Evolutionary conservation across 2,888 invertebrate species (phyloP), one percentile per base, ranked within the genome.

Genomic region (Oeneis ivallda): DNA sequence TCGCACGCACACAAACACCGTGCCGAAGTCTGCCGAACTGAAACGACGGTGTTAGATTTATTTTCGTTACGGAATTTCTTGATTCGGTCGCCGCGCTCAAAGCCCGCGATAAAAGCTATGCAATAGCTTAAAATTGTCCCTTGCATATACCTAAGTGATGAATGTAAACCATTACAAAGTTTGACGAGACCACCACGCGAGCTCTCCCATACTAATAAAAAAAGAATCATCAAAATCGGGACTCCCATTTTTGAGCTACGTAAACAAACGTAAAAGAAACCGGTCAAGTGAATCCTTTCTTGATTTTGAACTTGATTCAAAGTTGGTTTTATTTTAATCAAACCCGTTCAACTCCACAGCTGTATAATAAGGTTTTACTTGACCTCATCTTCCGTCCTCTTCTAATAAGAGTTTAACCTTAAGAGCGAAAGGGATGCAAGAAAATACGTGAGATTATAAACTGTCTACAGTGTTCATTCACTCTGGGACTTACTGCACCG

Each of bases 401-500:
- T 70, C 74, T 11, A 61, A 11, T 34, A 2, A 9, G 9, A 19
- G 5, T 13, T 45, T 39, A 61, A 50, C 32, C 66, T 19, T 47
- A 52, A 10, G 79, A 75, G 63, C 43, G 75, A 78, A 76, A 74
- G 75, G 67, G 76, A 77, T 53, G 70, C 47, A 60, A 60, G 77
- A 65, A n/a, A 39, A 72, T 76, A 73, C 64, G 74, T 76, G 74
- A 74, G 72, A 70, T 76, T 77, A 74, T 76, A 77, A 60, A 59
- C 75, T 76, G 73, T 78, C 79, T 83, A 79, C 79, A 83, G 83
- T 84, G 83, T 86, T 89, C 91, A 90, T 91, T 91, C 87, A 90
- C 80, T 78, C 77, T 78, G 79, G 73, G 79, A 84, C 83, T 83
- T 80, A 86, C 85, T 86, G 86, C 85, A 79, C 90, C 80, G 83